Percentiles rank a stretch among this genome's conserved stretches.
Evolutionary conservation across 2,797 vertebrate species (phyloP).

Genomic region (Rhyacichthys aspro): DNA sequence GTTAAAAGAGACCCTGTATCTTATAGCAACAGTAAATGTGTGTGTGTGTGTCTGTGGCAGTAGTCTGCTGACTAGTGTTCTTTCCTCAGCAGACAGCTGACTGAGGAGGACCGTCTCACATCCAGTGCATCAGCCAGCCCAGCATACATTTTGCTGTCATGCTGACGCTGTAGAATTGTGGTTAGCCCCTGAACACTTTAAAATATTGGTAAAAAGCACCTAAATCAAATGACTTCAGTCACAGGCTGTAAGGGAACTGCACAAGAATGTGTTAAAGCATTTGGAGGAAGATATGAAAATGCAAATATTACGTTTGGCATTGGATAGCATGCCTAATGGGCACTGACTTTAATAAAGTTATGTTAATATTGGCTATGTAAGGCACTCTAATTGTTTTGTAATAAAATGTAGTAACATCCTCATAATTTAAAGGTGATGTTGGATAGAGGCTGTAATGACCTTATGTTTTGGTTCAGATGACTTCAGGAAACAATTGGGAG

Average conservation of each 20-base stretch:
- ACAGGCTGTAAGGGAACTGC: neutral
- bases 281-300: conserved; percentile 1
- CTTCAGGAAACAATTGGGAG: too few relatives aligned
- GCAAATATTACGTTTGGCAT: conserved; percentile 14
- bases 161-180: conserved; percentile 56
- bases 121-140: conserved; percentile 30
- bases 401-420: neutral
- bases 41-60: conserved; percentile 23
- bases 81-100: conserved; percentile 55
- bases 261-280: neutral
- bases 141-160: conserved; percentile 29
- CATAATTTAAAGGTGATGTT: neutral
- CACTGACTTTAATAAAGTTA: conserved; percentile 26
- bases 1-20: conserved; percentile 1
- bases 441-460: neutral
- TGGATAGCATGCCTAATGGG: conserved; percentile 12
- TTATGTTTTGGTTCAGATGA: too few relatives aligned
- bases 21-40: conserved; percentile 36
- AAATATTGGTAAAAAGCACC: conserved; percentile 22
- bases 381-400: neutral
- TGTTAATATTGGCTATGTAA: conserved; percentile 15
- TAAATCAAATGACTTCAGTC: conserved; percentile 10
- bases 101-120: conserved; percentile 31
- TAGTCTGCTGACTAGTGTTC: conserved; percentile 49
- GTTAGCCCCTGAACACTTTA: conserved; percentile 42